Evolutionary conservation across 2,888 invertebrate genomes (phyloP).

Genomic region (Plagodis pulveraria): DNA sequence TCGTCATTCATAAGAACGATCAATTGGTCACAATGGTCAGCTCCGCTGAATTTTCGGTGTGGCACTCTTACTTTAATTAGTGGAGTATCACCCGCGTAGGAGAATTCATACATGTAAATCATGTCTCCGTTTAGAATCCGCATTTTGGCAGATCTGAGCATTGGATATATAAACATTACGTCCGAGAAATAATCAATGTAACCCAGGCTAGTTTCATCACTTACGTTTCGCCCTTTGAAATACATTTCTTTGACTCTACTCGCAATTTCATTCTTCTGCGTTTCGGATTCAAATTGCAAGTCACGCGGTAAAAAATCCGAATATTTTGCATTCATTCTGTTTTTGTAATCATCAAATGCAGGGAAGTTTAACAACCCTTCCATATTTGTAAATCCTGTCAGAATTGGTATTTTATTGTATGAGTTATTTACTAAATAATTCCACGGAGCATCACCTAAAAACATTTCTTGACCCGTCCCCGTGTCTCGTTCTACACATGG

Average conservation of each 20-base stretch:
- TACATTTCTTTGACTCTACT: slow-evolving; percentile 17
- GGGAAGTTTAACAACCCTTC: slow-evolving; percentile 45
- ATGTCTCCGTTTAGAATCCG: slow-evolving; percentile 1
- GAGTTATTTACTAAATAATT: slow-evolving; percentile 51
- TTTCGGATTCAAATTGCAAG: slow-evolving; percentile 30
- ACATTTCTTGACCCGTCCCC: slow-evolving; percentile 19
- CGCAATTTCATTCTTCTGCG: slow-evolving; percentile 15
- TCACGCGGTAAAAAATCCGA: slow-evolving; percentile 46
- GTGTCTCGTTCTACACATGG: slow-evolving; percentile 44
- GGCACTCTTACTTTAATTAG: neutral
- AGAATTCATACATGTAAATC: slow-evolving; percentile 17
- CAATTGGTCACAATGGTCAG: slow-evolving; percentile 9
- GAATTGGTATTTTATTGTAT: slow-evolving; percentile 51
- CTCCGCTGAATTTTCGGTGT: slow-evolving; percentile 2
- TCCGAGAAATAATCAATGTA: slow-evolving; percentile 20
- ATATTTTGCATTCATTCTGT: slow-evolving; percentile 46
- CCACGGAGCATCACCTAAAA: slow-evolving; percentile 52
- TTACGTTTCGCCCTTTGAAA: slow-evolving; percentile 11
- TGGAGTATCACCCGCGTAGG: slow-evolving; percentile 9
- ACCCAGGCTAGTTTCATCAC: slow-evolving; percentile 8
- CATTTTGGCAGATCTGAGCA: slow-evolving; percentile 3
- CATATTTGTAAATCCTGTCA: slow-evolving; percentile 57
- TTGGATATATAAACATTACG: slow-evolving; percentile 12
- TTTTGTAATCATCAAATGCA: slow-evolving; percentile 41
- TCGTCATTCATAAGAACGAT: slow-evolving; percentile 1